Base-by-base conservation (phyloP, 35 echinoderm and acorn worm species). In the Patiria miniata region DNA sequence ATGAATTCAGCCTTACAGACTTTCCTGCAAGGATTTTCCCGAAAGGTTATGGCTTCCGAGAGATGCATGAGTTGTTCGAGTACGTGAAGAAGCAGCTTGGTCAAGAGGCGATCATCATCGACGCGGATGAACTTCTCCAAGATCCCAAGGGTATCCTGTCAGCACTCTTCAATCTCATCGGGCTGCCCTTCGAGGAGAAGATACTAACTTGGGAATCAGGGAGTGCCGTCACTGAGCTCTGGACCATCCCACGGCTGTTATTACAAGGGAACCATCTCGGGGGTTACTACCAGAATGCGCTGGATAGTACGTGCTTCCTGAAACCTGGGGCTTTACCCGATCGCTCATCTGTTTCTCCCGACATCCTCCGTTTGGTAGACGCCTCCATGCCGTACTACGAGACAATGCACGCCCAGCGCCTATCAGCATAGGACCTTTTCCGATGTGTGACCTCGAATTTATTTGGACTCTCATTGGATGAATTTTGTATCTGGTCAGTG, bases 81-180 rank as follows among this genome's bases (percentile, higher is more conserved):
- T 77, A 90, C 37, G 53, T 90, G 8, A 68, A 78, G 40, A 39
- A 42, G 4, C 65, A 90, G 33, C 17, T 83, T 14, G 86, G 83
- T 22, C 42, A 37, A 2, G 39, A 87, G 6, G 85, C 91, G n/a
- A 34, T 88, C 15, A 55, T 93, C 23, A 93, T 93, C 7, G 91
- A 93, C 83, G 36, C 79, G 12, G 91, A 93, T 42, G 91, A 93
- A 51, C 36, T 93, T 6, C 14, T 88, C 6, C 39, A 50, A 2
- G 79, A 88, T 26, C 91, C 91, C 10, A 39, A 17, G 12, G 76
- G 57, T 28, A 78, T 79, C 16, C 9, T 93, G 7, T 68, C 52
- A 39, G 8, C 52, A 39, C 84, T 77, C 73, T 93, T 60, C 52
- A 30, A 93, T 36, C 29, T 22, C 1, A 59, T 83, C 18, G 68